Evolutionary conservation across 2,888 invertebrate genomes (phyloP).

Genomic region (Drepana falcataria): DNA sequence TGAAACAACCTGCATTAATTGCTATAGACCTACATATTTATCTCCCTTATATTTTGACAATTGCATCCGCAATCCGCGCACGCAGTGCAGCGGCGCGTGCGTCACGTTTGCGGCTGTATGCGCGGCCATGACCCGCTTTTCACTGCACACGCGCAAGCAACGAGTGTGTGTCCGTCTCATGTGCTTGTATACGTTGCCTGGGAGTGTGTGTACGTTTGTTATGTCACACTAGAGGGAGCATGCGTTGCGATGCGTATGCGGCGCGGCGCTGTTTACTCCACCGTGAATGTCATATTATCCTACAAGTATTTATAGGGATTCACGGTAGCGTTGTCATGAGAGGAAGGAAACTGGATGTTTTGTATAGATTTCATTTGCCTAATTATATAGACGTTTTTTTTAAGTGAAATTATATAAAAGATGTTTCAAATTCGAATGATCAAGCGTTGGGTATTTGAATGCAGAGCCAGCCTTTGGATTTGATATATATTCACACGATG

Average conservation of each 20-base stretch:
- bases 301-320: neutral
- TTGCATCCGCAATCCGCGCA: slow-evolving; percentile 50
- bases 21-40: neutral
- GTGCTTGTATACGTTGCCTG: neutral
- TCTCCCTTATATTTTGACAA: slow-evolving; percentile 8
- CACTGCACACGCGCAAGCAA: slow-evolving; percentile 41
- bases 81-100: slow-evolving; percentile 28
- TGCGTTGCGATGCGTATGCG: slow-evolving; percentile 16
- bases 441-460: too few relatives aligned
- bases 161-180: slow-evolving; percentile 12
- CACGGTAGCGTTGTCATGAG: neutral
- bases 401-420: too few relatives aligned
- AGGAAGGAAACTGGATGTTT: neutral
- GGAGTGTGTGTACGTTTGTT: slow-evolving; percentile 33
- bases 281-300: slow-evolving; percentile 2
- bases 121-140: slow-evolving; percentile 67
- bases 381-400: neutral
- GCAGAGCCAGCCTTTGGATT: too few relatives aligned
- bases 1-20: too few relatives aligned
- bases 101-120: slow-evolving; percentile 32
- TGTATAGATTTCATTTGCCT: neutral
- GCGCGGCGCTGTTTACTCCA: slow-evolving; percentile 13
- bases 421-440: too few relatives aligned
- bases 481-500: too few relatives aligned
- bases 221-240: slow-evolving; percentile 50